Conservation (phyloP, 37 sponge, comb jelly and placozoan genomes). For the Oopsacas minuta region DNA sequence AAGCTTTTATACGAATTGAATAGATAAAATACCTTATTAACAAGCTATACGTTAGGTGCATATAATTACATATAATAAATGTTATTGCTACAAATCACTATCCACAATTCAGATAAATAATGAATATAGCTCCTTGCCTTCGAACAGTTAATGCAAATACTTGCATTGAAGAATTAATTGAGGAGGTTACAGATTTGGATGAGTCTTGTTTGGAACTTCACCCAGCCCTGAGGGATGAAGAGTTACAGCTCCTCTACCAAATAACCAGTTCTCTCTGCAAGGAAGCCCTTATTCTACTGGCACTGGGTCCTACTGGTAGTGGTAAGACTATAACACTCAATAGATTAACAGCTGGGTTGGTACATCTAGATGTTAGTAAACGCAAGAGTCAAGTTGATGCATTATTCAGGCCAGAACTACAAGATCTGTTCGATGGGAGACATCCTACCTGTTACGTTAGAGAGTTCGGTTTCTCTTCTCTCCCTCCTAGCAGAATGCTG, state of each 20-base stretch:
- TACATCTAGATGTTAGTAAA: background rate
- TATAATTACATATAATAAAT: background rate
- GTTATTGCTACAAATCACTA: background rate
- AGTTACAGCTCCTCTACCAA: background rate
- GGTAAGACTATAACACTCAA: background rate
- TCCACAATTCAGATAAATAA: background rate
- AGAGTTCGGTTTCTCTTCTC: background rate
- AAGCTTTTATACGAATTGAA: background rate
- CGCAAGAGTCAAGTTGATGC: background rate
- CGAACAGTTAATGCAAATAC: background rate
- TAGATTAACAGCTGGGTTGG: background rate
- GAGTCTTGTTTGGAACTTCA: background rate
- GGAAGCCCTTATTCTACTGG: background rate
- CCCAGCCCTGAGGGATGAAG: background rate
- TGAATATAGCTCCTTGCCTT: background rate
- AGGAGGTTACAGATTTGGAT: background rate
- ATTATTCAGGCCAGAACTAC: background rate
- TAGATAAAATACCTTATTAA: background rate
- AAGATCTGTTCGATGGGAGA: background rate
- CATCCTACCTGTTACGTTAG: background rate
- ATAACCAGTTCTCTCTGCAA: background rate
- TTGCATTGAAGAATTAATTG: background rate
- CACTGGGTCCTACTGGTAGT: background rate
- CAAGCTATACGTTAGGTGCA: background rate
- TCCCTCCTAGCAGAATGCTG: background rate